Evolutionary conservation across 2,888 invertebrate genomes (phyloP).

Genomic region (Phorcus lineatus): DNA sequence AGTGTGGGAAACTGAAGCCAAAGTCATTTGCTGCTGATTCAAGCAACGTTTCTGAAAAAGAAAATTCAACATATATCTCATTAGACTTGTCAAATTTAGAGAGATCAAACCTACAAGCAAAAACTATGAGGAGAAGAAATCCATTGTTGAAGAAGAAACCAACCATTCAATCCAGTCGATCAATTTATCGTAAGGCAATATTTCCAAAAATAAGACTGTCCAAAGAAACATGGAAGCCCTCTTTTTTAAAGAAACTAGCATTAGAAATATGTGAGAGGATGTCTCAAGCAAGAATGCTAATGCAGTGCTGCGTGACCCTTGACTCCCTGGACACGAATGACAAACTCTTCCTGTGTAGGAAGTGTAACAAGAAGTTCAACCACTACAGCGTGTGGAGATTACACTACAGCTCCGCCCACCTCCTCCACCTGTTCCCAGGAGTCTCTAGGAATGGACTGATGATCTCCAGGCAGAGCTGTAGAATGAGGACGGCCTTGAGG

Average conservation of each 20-base stretch:
- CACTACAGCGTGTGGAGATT: background rate
- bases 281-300: background rate
- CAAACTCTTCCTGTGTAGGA: background rate
- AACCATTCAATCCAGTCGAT: background rate
- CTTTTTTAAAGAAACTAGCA: background rate
- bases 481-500: background rate
- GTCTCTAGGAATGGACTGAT: background rate
- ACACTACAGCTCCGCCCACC: background rate
- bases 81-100: background rate
- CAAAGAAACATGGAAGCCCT: background rate
- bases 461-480: background rate
- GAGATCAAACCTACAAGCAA: background rate
- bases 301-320: background rate
- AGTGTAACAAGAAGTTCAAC: background rate
- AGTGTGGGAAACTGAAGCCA: background rate
- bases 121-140: background rate
- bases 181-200: background rate
- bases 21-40: background rate
- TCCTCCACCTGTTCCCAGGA: background rate
- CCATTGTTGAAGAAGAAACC: background rate
- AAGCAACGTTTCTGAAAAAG: background rate
- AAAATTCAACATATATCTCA: background rate
- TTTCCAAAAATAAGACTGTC: background rate
- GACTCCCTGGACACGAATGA: slow-evolving; percentile 9
- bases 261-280: background rate